Base-by-base conservation (phyloP, 2,888 invertebrate species). In the Hymenopus coronatus region DNA sequence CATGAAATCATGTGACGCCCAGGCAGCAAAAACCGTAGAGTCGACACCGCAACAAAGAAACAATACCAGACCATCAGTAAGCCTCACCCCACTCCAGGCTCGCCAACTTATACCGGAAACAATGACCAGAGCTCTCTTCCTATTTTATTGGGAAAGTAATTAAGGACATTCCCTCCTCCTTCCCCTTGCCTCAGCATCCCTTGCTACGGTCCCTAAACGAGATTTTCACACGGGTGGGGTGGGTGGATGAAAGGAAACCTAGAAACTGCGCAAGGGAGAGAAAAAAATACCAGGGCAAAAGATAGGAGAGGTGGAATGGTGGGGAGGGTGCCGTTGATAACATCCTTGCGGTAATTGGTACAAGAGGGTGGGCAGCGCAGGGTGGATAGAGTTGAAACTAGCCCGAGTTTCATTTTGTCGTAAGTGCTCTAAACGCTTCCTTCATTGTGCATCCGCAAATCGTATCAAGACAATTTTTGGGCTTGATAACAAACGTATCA, bases 101-200 rank as follows among this genome's bases (percentile, higher is more conserved):
- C 30, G 28, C 28, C 28, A 84, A 84, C 30, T 84, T 84, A 84
- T 28, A 86, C 86, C 54, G 88, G 88, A 88, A 89, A 88, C 89
- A 89, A 89, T 89, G 89, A 89, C 88, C 89, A 87, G 89, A 33
- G 33, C 33, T 70, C 89, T 88, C 88, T 89, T 89, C 89, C 86
- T 88, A 90, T 90, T 90, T 90, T 90, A 90, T 90, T 90, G 90
- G 90, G 90, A 90, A 90, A 90, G 90, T 90, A 90, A 90, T 90
- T 90, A 90, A 90, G 90, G 89, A 88, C 86, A 87, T 85, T 81
- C 88, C 88, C 89, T 46, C 28, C 84, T 28, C 28, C 88, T 25
- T 46, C 30, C 30, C 89, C 84, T 82, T 84, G 83, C 87, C 89
- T 83, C 84, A 82, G 88, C 88, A 82, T 54, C 88, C 88, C 88